Percentiles rank a stretch among this genome's conserved stretches.
phyloP scores from a whole-genome alignment of 2,113 vertebrate genomes.

The Spea multiplicata region DNA sequence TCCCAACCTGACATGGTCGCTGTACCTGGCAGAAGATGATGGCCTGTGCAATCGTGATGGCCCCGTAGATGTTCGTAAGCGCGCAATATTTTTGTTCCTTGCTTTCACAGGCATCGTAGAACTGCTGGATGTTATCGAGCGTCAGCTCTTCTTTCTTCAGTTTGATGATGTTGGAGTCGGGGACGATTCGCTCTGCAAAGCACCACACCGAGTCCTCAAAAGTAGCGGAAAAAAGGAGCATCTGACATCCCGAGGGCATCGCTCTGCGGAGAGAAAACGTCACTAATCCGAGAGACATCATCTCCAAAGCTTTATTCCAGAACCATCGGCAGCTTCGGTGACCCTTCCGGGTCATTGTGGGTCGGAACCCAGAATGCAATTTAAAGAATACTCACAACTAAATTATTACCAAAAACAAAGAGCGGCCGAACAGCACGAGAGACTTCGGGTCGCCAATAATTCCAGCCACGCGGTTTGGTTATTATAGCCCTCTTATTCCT shows the following conservation, averaged over 20 bases:
- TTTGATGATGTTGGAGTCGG: conserved; percentile 66
- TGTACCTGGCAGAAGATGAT: conserved; percentile 75
- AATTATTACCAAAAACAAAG: no score
- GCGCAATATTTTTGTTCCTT: conserved; percentile 60
- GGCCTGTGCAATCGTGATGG: conserved; percentile 69
- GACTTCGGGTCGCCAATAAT: no score
- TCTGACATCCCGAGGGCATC: conserved; percentile 63
- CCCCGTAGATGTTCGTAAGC: conserved; percentile 67
- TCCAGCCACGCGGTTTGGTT: no score
- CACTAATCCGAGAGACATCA: no score
- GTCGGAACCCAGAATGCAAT: no score
- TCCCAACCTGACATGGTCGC: no score
- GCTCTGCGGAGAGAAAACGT: conserved; percentile 51
- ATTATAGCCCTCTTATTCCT: no score
- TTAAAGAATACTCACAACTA: no score
- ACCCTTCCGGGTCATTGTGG: no score
- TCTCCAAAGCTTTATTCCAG: no score
- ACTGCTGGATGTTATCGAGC: conserved; percentile 67
- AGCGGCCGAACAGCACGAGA: no score
- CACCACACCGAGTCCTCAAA: conserved; percentile 63
- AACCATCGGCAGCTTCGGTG: no score
- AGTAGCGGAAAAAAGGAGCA: conserved; percentile 73
- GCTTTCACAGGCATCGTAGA: conserved; percentile 61
- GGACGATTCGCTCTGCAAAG: conserved; percentile 63
- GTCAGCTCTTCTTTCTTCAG: conserved; percentile 69